A percentile compares a stretch with the other conserved stretches of the same genome.
Evolutionary conservation across 2,113 vertebrate genomes (phyloP).

Genomic region (Zosterops japonicus): DNA sequence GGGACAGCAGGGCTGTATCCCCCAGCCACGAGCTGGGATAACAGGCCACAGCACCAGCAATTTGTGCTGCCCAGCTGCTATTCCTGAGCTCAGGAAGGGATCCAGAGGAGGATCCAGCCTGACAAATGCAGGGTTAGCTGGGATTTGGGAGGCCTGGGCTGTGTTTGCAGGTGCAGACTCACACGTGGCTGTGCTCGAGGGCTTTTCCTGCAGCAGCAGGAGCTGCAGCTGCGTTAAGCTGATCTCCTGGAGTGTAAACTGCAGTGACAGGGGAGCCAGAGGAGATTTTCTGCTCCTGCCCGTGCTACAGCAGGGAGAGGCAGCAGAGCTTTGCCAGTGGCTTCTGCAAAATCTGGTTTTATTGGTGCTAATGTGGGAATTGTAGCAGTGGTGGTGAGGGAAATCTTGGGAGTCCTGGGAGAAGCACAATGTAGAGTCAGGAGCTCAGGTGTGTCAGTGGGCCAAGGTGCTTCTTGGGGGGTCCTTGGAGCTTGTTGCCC

Average conservation of each 20-base stretch:
- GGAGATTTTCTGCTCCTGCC: neutral
- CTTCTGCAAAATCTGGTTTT: neutral
- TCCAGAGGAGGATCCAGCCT: neutral
- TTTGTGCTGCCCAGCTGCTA: neutral
- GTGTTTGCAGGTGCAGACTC: neutral
- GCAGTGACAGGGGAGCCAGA: conserved; percentile 10
- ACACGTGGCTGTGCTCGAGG: neutral
- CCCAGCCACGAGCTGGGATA: neutral
- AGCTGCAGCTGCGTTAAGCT: conserved; percentile 23
- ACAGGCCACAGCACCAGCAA: accelerated
- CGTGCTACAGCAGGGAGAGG: neutral
- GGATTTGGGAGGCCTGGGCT: neutral
- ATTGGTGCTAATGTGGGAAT: neutral
- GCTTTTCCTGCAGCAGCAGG: conserved; percentile 10
- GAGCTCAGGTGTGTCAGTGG: neutral
- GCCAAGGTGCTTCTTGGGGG: neutral
- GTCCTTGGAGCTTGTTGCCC: neutral
- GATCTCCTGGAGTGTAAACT: neutral
- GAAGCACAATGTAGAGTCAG: neutral
- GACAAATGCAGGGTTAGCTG: neutral
- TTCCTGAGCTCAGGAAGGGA: neutral
- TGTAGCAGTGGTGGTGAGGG: accelerated
- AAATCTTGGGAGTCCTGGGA: neutral
- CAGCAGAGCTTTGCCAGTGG: neutral
- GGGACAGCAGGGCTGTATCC: neutral